Evolutionary conservation across 2,888 invertebrate species (phyloP), one percentile per base, ranked within the genome.

Genomic region (Flexamia atlantica): DNA sequence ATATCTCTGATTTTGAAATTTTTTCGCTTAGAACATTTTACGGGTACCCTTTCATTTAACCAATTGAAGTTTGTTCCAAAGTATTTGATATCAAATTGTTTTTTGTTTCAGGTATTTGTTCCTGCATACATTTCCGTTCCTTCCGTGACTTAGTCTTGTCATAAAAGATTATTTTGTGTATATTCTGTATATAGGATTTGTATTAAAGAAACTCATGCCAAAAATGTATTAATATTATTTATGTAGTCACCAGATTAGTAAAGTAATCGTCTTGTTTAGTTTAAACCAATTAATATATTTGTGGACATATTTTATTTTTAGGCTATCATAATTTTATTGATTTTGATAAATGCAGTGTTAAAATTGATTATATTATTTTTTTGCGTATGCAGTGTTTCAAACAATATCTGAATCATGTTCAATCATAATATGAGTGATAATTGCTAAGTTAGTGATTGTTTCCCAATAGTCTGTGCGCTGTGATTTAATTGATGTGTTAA

Each of bases 61-160:
- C n/a, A n/a, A n/a, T n/a, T n/a, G n/a, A n/a, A n/a, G n/a, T n/a
- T n/a, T n/a, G n/a, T n/a, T n/a, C n/a, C n/a, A n/a, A n/a, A n/a
- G n/a, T n/a, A n/a, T n/a, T n/a, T n/a, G n/a, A n/a, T n/a, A n/a
- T 36, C 9, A 36, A 36, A 36, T 12, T 46, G 2, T 46, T 17
- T 10, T 53, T 53, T n/a, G 9, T 70, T 70, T 0, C 70, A 70
- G 70, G 4, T 7, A 68, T 70, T 36, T 70, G 70, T 70, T 70
- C 70, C 70, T 70, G 23, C n/a, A 70, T 40, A 70, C 36, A n/a
- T 30, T 70, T 70, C 7, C 40, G 70, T 70, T 70, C 70, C 70
- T 70, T 40, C 40, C 17, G 17, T 17, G 30, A 68, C 36, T 40
- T 20, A 40, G 20, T 70, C 70, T 40, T 40, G n/a, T 70, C 4